phyloP scores from a whole-genome alignment of 2,113 vertebrate species.

The Podarcis raffonei region DNA sequence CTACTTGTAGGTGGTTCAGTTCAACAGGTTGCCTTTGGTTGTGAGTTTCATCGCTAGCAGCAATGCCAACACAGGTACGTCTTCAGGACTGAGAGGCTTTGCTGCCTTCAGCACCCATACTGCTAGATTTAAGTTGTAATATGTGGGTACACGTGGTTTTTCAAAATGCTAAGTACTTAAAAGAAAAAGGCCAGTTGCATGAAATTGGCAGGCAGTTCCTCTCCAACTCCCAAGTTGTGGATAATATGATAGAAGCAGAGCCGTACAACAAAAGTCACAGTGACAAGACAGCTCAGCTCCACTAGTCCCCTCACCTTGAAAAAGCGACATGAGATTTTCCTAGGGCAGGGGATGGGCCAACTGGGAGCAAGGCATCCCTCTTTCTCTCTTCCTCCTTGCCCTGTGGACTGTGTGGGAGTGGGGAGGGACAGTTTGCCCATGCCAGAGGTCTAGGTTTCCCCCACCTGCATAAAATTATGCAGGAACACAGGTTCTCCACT shows the following conservation, averaged over 20 bases:
- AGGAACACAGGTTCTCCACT: background rate
- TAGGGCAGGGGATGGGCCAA: too few relatives aligned
- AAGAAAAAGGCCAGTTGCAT: background rate
- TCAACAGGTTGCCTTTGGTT: constrained; percentile 94
- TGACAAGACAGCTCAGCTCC: background rate
- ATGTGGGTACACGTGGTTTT: background rate
- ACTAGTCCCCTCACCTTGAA: background rate
- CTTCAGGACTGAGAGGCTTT: background rate
- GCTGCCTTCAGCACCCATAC: background rate
- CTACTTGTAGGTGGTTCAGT: constrained; percentile 87
- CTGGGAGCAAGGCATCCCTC: too few relatives aligned
- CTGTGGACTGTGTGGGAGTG: too few relatives aligned
- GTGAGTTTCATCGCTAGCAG: constrained; percentile 97
- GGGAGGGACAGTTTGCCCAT: too few relatives aligned
- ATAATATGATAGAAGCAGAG: background rate
- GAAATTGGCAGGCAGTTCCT: background rate
- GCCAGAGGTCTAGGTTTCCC: too few relatives aligned
- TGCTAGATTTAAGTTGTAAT: background rate
- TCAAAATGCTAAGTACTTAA: background rate
- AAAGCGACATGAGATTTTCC: background rate
- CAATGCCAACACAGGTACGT: constrained; percentile 91
- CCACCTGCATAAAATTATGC: background rate
- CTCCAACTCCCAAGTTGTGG: background rate
- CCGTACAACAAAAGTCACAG: background rate
- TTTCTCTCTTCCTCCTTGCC: too few relatives aligned